A percentile compares a stretch with the other conserved stretches of the same genome.
phyloP scores from a whole-genome alignment of 2,113 vertebrate genomes.

The Eurystomus gularis region DNA sequence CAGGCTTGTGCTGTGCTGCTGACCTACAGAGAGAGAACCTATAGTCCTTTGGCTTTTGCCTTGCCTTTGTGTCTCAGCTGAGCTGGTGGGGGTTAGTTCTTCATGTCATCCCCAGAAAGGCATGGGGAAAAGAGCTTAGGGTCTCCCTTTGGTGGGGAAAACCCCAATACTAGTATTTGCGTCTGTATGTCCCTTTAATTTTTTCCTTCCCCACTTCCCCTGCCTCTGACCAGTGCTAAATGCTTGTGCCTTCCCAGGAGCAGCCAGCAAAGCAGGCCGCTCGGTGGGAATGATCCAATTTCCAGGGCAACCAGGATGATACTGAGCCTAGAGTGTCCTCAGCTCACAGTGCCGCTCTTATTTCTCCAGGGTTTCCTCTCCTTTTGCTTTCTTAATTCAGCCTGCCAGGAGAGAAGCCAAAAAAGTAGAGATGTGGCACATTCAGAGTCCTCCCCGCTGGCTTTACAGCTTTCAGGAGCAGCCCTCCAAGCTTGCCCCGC shows the following conservation, averaged over 20 bases:
- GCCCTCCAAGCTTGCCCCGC: neutral
- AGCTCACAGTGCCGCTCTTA: slow-evolving; percentile 33
- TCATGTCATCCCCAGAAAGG: neutral
- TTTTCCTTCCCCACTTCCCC: neutral
- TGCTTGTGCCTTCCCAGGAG: neutral
- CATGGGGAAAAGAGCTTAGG: neutral
- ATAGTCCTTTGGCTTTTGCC: neutral
- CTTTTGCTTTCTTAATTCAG: slow-evolving; percentile 46
- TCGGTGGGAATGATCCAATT: neutral
- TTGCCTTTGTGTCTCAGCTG: neutral
- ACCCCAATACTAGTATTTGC: neutral
- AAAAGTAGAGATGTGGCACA: slow-evolving; percentile 26
- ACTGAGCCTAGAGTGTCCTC: slow-evolving; percentile 3
- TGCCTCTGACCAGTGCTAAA: neutral
- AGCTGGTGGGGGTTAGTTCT: neutral
- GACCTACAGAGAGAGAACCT: neutral
- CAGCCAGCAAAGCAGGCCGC: neutral
- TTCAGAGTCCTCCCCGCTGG: neutral
- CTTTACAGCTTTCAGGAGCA: slow-evolving; percentile 5
- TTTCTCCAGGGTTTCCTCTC: slow-evolving; percentile 52
- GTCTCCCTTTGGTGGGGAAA: neutral
- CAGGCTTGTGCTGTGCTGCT: neutral
- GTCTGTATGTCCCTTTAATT: neutral
- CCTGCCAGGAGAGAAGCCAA: slow-evolving; percentile 24
- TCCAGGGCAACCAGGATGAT: slow-evolving; percentile 24